Evolutionary conservation across 1,140 invertebrate genomes (phyloP).

Genomic region (Hyles vespertilio): DNA sequence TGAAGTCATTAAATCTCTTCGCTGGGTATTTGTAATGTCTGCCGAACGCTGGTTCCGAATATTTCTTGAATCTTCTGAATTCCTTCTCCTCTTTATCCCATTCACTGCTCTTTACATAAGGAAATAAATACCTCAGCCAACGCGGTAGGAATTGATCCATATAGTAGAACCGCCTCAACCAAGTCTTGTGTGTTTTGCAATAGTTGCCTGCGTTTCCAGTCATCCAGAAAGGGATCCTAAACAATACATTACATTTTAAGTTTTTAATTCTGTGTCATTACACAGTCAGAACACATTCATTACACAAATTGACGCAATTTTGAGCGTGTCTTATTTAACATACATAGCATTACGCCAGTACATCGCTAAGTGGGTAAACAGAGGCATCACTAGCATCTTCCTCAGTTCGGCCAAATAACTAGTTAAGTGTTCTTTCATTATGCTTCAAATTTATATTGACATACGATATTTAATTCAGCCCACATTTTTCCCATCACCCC

Average conservation of each 20-base stretch:
- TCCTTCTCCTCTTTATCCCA: constrained; percentile 47
- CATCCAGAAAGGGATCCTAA: constrained; percentile 46
- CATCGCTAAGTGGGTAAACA: no score
- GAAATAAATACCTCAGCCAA: constrained; percentile 38
- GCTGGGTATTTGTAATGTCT: constrained; percentile 44
- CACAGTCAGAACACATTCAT: no score
- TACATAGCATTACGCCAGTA: no score
- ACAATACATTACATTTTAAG: not conserved
- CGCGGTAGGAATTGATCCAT: constrained; percentile 52
- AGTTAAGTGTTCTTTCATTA: no score
- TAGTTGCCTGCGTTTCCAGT: constrained; percentile 40
- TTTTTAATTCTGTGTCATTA: no score
- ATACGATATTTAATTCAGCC: no score
- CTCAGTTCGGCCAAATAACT: no score
- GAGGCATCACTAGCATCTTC: no score
- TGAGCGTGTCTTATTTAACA: no score
- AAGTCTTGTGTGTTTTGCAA: constrained; percentile 45
- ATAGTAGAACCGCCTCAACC: constrained; percentile 48
- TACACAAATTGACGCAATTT: no score
- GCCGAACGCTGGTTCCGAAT: constrained; percentile 41
- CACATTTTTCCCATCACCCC: no score
- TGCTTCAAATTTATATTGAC: no score
- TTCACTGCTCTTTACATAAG: constrained; percentile 37
- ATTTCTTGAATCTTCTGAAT: constrained; percentile 43
- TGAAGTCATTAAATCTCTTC: constrained; percentile 36